These are phyloP conservation scores for Muscicapa striata DNA, from an alignment of 2,797 vertebrate species.

Conservation along the genomic window DNA sequence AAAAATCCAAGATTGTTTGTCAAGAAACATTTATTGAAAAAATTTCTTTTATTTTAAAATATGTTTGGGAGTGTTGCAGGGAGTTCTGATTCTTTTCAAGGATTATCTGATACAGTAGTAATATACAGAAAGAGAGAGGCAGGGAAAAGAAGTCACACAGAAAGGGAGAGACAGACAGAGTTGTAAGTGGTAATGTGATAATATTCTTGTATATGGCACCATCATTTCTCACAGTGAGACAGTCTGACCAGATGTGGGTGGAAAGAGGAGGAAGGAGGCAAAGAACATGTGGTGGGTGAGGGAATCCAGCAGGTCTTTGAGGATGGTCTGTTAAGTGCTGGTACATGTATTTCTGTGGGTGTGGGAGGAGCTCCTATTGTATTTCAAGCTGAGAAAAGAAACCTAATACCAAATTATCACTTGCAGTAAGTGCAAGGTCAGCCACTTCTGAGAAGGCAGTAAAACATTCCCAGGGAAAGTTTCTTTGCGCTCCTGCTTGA, in stretches of 20 bases:
- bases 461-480: background rate
- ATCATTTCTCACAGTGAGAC: background rate
- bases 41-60: background rate
- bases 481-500: background rate
- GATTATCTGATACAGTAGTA: background rate
- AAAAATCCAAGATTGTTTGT: background rate
- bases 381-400: slow-evolving; percentile 33
- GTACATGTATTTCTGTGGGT: background rate
- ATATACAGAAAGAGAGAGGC: background rate
- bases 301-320: slow-evolving; percentile 39
- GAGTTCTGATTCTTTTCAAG: background rate
- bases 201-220: background rate
- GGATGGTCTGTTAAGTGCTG: background rate
- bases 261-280: background rate
- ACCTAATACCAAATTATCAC: slow-evolving; percentile 9
- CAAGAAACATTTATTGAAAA: background rate
- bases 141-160: background rate
- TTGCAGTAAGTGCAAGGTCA: background rate
- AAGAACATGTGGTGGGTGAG: background rate
- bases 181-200: background rate
- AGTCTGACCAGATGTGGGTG: background rate
- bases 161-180: background rate
- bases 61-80: background rate
- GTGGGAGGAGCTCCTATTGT: background rate
- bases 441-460: background rate